phyloP scores from a whole-genome alignment of 2,888 invertebrate genomes.

The Cerceris rybyensis region DNA sequence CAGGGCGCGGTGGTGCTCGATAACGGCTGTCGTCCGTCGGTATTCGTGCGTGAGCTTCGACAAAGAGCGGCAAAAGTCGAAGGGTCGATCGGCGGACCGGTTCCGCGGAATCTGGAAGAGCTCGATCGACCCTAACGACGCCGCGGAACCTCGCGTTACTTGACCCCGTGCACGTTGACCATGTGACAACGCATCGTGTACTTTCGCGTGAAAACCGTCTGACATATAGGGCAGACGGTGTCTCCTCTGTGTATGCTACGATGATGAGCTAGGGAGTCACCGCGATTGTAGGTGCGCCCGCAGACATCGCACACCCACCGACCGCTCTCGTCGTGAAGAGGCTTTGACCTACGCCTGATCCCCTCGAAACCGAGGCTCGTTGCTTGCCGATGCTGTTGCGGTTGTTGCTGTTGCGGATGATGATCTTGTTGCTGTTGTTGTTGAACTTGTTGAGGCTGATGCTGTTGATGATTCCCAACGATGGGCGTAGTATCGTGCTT shows the following conservation, averaged over 20 bases:
- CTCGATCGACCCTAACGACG: no score
- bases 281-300: conserved; percentile 81
- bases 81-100: no score
- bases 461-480: conserved; percentile 69
- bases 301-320: conserved; percentile 82
- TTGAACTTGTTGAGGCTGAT: conserved; percentile 52
- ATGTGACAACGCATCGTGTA: conserved; percentile 81
- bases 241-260: conserved; percentile 81
- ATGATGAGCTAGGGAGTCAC: conserved; percentile 81
- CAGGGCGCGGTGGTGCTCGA: no score
- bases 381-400: conserved; percentile 16
- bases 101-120: no score
- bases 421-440: conserved; percentile 31
- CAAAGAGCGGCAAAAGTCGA: no score
- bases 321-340: conserved; percentile 78
- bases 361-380: conserved; percentile 53
- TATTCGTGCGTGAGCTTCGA: no score
- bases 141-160: conserved; percentile 54
- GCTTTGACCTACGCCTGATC: conserved; percentile 76
- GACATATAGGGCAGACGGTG: conserved; percentile 81
- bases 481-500: conserved; percentile 70
- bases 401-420: conserved; percentile 30
- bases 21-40: no score
- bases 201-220: conserved; percentile 80
- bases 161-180: conserved; percentile 80